Evolutionary conservation across 1,140 invertebrate genomes (phyloP).

Genomic region (Acyrthosiphon pisum): DNA sequence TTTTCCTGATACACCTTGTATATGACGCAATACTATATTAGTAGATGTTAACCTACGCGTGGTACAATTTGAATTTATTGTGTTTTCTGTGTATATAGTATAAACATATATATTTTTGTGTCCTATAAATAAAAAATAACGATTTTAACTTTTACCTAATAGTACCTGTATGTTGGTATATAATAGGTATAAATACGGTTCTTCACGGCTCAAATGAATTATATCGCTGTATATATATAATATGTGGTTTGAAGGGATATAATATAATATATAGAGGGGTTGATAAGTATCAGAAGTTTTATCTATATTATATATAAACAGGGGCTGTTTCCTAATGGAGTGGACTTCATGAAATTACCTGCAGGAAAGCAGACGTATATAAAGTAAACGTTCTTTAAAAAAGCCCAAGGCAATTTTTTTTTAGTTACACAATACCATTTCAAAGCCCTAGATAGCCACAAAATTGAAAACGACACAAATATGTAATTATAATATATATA

Average conservation of each 20-base stretch:
- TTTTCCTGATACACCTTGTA: neutral
- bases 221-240: neutral
- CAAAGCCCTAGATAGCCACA: neutral
- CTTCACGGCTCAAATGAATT: neutral
- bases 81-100: neutral
- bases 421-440: neutral
- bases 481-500: conserved; percentile 7
- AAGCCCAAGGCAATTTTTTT: neutral
- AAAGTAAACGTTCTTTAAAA: neutral
- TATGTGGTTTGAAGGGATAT: neutral
- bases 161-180: neutral
- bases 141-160: neutral
- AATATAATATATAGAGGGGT: neutral
- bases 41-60: neutral
- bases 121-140: neutral
- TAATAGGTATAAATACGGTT: neutral
- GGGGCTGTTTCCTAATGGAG: conserved; percentile 14
- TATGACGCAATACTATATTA: neutral
- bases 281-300: conserved; percentile 23
- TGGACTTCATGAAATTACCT: conserved; percentile 10
- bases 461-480: neutral
- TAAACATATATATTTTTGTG: neutral
- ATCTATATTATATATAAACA: neutral
- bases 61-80: neutral
- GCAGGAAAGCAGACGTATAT: neutral